A percentile compares a stretch with the other conserved stretches of the same genome.
phyloP scores from a whole-genome alignment of 2,888 invertebrate species.

The Aphidius colemani region DNA sequence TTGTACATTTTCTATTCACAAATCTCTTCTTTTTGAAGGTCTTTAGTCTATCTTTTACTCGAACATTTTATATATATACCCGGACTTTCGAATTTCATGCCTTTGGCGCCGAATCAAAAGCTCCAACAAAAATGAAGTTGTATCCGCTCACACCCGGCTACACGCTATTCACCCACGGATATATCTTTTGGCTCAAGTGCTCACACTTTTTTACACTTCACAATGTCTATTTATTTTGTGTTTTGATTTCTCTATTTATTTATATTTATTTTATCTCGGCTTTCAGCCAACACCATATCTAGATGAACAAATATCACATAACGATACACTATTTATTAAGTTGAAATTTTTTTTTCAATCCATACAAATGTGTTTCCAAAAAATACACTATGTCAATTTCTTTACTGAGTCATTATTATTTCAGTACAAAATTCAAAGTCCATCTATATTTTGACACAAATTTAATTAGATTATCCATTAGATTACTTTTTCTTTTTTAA shows the following conservation, averaged over 20 bases:
- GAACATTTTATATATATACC: not conserved
- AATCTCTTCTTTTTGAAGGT: conserved; percentile 14
- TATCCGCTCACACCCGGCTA: conserved; percentile 23
- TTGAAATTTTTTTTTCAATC: not conserved
- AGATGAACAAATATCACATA: no score
- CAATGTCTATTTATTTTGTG: not conserved
- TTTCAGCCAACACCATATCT: no score
- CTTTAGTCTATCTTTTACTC: conserved; percentile 6
- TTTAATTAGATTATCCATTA: no score
- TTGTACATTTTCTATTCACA: conserved; percentile 5
- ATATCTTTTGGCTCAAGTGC: conserved; percentile 18
- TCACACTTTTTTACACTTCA: conserved; percentile 15
- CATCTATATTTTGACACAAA: no score
- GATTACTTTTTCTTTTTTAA: no score
- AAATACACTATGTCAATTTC: no score
- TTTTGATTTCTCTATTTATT: no score
- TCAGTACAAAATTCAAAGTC: no score
- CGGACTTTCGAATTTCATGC: conserved; percentile 38
- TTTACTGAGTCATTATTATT: no score
- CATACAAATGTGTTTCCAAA: no score
- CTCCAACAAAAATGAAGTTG: conserved; percentile 36
- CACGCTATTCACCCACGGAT: conserved; percentile 31
- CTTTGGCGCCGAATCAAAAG: conserved; percentile 38
- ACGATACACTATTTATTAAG: no score
- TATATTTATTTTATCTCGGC: no score